Conservation (phyloP, 2,888 invertebrate genomes). For the Harpagoxenus sublaevis region DNA sequence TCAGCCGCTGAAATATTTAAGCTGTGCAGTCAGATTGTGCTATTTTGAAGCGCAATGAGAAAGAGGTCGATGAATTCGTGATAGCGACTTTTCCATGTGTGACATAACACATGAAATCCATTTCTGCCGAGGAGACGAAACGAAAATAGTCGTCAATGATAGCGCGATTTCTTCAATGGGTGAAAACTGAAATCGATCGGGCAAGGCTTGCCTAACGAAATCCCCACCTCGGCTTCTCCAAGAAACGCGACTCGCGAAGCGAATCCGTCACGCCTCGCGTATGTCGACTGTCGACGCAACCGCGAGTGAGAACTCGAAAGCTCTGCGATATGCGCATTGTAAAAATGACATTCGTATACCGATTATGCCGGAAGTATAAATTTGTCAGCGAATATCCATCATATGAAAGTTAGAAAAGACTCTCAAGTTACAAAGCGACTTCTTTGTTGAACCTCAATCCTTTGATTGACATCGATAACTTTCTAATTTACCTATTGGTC, state of each 20-base stretch:
- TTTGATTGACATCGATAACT: background rate
- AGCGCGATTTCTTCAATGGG: slow-evolving; percentile 20
- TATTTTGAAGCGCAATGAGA: background rate
- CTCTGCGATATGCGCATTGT: background rate
- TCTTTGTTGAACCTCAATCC: background rate
- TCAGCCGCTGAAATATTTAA: background rate
- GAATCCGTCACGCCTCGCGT: slow-evolving; percentile 21
- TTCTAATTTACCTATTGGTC: background rate
- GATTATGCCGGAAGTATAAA: background rate
- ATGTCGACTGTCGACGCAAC: background rate
- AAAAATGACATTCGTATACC: slow-evolving; percentile 2
- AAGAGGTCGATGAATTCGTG: background rate
- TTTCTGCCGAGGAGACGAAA: background rate
- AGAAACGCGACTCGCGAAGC: slow-evolving; percentile 1
- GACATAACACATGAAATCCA: slow-evolving; percentile 17
- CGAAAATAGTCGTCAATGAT: background rate
- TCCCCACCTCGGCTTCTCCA: slow-evolving; percentile 5
- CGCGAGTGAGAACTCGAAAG: slow-evolving; percentile 5
- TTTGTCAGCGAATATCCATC: slow-evolving; percentile 3
- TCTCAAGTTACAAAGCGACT: background rate
- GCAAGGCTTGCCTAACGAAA: slow-evolving; percentile 9
- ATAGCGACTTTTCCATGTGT: background rate
- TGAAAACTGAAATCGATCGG: slow-evolving; percentile 49
- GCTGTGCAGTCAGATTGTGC: too few relatives aligned
- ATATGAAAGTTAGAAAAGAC: background rate